Evolutionary conservation across 2,888 invertebrate genomes (phyloP).

Genomic region (Masnerella sp.): DNA sequence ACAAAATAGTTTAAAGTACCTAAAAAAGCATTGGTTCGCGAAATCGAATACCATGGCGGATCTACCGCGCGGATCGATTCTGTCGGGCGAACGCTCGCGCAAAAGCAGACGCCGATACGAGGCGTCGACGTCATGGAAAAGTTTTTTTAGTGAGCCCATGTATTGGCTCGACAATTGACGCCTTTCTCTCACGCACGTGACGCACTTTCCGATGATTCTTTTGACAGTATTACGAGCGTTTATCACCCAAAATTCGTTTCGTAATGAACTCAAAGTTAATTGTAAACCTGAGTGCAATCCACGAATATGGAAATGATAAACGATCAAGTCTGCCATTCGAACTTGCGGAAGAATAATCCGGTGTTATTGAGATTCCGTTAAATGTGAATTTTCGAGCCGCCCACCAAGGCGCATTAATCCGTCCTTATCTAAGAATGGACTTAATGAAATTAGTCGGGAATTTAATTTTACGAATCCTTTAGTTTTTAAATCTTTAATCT

Average conservation of each 20-base stretch:
- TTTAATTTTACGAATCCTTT: background rate
- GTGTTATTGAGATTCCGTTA: background rate
- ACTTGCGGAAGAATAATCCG: background rate
- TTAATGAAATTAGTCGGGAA: background rate
- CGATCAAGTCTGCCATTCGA: background rate
- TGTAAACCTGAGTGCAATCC: background rate
- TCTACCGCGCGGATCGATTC: too few species aligned
- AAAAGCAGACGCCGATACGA: too few species aligned
- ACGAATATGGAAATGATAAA: background rate
- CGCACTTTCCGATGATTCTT: constrained; percentile 3
- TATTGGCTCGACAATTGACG: background rate
- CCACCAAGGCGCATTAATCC: background rate
- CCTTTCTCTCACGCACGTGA: background rate
- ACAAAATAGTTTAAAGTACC: too few species aligned
- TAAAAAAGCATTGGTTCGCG: too few species aligned
- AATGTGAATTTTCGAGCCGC: background rate
- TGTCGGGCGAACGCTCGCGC: too few species aligned
- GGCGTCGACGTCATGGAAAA: too few species aligned
- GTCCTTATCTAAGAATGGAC: constrained; percentile 4
- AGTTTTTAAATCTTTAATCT: background rate
- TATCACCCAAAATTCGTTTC: background rate
- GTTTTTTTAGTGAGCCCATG: background rate
- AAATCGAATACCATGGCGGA: too few species aligned
- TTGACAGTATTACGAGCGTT: constrained; percentile 1
- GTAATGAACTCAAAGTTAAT: background rate